Conservation (phyloP, 2,797 vertebrate species). For the Hybognathus amarus region DNA sequence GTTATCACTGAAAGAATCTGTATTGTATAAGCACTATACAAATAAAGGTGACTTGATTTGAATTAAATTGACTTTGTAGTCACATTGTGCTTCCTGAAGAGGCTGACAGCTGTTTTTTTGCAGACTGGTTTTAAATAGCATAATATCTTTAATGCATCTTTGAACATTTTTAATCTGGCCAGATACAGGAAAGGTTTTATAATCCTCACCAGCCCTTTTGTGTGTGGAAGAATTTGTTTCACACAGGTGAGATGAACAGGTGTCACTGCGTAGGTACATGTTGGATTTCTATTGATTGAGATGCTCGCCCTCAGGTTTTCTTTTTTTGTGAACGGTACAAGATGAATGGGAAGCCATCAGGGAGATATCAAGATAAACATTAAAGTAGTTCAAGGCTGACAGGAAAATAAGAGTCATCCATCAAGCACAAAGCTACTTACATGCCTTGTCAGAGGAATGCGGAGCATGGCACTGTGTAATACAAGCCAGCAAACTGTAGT, state of each 20-base stretch:
- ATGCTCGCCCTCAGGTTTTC: slow-evolving; percentile 25
- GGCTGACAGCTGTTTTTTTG: background rate
- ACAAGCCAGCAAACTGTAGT: slow-evolving; percentile 65
- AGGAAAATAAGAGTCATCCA: slow-evolving; percentile 82
- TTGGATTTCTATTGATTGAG: slow-evolving; percentile 22
- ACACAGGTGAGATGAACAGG: background rate
- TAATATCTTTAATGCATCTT: background rate
- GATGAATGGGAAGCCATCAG: slow-evolving; percentile 75
- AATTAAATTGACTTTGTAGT: too few relatives aligned
- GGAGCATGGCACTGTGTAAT: slow-evolving; percentile 61
- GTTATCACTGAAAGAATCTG: too few relatives aligned
- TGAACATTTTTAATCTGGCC: background rate
- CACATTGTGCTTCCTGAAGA: too few relatives aligned
- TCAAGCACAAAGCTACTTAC: slow-evolving; percentile 74
- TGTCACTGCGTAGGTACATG: background rate
- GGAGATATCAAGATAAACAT: slow-evolving; percentile 80
- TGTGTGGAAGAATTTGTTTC: background rate
- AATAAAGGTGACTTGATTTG: too few relatives aligned
- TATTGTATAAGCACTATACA: too few relatives aligned
- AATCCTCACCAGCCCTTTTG: background rate
- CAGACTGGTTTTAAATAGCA: background rate
- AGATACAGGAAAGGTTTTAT: background rate
- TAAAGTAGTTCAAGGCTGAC: slow-evolving; percentile 74
- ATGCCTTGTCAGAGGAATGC: slow-evolving; percentile 71
- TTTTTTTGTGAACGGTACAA: slow-evolving; percentile 56